phyloP scores from a whole-genome alignment of 2,797 vertebrate species.

The Odontamblyopus rebecca region DNA sequence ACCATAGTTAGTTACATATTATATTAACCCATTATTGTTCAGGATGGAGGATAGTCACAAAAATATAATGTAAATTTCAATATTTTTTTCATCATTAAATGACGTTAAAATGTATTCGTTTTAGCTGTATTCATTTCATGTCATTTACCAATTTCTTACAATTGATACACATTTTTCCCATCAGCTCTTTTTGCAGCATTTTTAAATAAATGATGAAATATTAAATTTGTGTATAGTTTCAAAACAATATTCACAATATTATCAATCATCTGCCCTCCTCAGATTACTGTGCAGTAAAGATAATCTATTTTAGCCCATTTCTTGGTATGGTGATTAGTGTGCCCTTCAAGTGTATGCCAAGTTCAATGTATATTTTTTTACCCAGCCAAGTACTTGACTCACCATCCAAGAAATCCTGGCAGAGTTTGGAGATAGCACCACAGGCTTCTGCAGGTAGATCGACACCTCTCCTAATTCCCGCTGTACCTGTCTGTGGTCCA shows the following conservation, averaged over 20 bases:
- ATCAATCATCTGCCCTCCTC: neutral
- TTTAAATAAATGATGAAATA: too few species aligned
- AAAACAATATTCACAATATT: neutral
- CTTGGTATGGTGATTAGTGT: constrained; percentile 36
- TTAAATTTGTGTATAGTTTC: neutral
- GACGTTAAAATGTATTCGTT: too few species aligned
- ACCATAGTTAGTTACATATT: too few species aligned
- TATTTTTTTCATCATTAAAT: too few species aligned
- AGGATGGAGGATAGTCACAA: too few species aligned
- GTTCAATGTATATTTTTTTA: constrained; percentile 30
- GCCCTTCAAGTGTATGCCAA: constrained; percentile 27
- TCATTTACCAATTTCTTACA: too few species aligned
- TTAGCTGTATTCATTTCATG: too few species aligned
- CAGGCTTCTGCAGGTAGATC: constrained; percentile 85
- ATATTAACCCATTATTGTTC: too few species aligned
- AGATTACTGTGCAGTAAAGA: neutral
- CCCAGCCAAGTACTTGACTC: constrained; percentile 69
- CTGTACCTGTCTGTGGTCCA: constrained; percentile 86
- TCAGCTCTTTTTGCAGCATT: too few species aligned
- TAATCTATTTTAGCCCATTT: neutral
- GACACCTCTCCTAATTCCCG: constrained; percentile 82
- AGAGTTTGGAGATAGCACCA: constrained; percentile 80
- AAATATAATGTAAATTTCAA: too few species aligned
- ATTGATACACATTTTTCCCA: too few species aligned
- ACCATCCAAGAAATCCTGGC: constrained; percentile 92